Evolutionary conservation across 2,797 vertebrate genomes (phyloP), one percentile per base, ranked within the genome.

Genomic region (Iguana delicatissima): DNA sequence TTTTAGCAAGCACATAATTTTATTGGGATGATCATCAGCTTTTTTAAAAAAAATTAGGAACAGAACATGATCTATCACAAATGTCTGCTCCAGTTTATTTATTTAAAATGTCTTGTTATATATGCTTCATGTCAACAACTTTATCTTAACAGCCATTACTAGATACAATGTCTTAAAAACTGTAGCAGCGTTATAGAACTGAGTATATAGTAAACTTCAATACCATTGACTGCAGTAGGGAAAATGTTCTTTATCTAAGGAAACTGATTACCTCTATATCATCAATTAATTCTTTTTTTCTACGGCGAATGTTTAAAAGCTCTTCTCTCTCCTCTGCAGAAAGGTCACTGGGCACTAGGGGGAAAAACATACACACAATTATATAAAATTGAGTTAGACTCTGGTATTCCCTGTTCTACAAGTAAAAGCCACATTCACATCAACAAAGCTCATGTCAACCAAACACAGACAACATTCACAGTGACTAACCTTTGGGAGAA

Each of bases 201-300:
- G 2, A 64, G 32, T 38, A 74, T 38, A 52, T 14, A 86, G 35
- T 29, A 64, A 50, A 52, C 74, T 76, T 12, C 38, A 4, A 4
- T 29, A 90, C 84, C 22, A 89, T 69, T 72, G 10, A 91, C 91
- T 46, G 72, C 86, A 85, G 81, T 50, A 74, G 82, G 64, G 69
- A 81, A 72, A 6, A 89, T 46, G 2, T n/a, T 90, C 22, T 77
- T 42, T 64, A 87, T 24, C 20, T 32, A 57, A 62, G 86, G 72
- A 92, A 90, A 89, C 13, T 32, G 73, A 64, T 96, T 97, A 99
- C 99, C 98, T 99, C 99, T 80, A 99, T 99, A 93, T 99, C 99
- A 96, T 99, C 99, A 52, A 99, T 98, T 91, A 99, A 97, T 95
- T 99, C 99, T 93, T 98, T 98, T 95, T 99, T 99, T 94, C 99